Conservation (phyloP, 2,888 invertebrate species). For the Sarcophaga rosellei region DNA sequence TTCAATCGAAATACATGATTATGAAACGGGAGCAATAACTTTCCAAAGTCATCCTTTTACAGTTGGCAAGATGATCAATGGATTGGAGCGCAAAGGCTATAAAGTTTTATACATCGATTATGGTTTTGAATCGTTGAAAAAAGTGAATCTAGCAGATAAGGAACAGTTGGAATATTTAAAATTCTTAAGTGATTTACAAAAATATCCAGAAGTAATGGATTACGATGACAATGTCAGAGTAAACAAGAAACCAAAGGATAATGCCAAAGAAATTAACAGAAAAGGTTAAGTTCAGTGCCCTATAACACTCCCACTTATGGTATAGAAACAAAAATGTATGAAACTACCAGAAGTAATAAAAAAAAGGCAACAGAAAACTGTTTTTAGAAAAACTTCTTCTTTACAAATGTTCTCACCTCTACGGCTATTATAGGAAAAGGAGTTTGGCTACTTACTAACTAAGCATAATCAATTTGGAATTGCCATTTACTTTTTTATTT, state of each 20-base stretch:
- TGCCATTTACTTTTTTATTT: background rate
- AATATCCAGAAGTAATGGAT: slow-evolving; percentile 68
- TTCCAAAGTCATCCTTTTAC: slow-evolving; percentile 69
- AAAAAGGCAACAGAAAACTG: no score
- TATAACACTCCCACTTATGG: no score
- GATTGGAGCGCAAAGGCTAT: slow-evolving; percentile 68
- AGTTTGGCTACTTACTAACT: no score
- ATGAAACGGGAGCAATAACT: slow-evolving; percentile 68
- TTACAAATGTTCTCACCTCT: background rate
- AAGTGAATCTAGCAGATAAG: slow-evolving; percentile 52
- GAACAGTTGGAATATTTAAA: slow-evolving; percentile 65
- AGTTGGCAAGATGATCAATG: slow-evolving; percentile 49
- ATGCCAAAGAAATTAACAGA: background rate
- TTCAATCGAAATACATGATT: slow-evolving; percentile 61
- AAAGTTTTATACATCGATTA: slow-evolving; percentile 67
- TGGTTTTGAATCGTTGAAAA: slow-evolving; percentile 62
- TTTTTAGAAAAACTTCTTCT: background rate
- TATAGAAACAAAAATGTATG: no score
- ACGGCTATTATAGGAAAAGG: no score
- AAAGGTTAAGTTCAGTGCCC: no score
- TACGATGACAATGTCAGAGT: slow-evolving; percentile 71
- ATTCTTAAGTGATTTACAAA: slow-evolving; percentile 68
- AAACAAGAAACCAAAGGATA: background rate
- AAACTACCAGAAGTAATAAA: no score
- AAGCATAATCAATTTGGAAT: no score